Evolutionary conservation across 2,888 invertebrate species (phyloP).

Genomic region (Parnassius smintheus): DNA sequence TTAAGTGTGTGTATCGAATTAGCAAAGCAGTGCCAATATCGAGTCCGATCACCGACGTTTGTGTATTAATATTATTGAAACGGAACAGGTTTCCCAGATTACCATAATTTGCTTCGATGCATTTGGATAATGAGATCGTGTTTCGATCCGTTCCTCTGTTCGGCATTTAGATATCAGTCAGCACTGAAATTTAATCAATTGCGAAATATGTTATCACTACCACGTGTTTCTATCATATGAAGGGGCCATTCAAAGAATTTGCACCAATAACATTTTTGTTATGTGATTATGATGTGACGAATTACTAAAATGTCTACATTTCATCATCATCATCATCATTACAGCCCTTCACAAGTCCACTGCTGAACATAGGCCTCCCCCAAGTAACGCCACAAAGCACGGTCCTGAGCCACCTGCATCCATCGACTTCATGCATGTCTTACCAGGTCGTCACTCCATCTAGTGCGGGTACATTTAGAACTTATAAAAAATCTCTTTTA

Average conservation of each 20-base stretch:
- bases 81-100: slow-evolving; percentile 78
- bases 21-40: slow-evolving; percentile 33
- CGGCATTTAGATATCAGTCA: slow-evolving; percentile 58
- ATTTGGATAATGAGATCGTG: slow-evolving; percentile 80
- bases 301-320: neutral
- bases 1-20: slow-evolving; percentile 25
- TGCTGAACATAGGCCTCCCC: too few relatives aligned
- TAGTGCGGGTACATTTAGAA: too few relatives aligned
- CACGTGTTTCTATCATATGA: slow-evolving; percentile 1
- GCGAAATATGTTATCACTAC: slow-evolving; percentile 55
- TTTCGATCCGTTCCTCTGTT: slow-evolving; percentile 53
- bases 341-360: too few relatives aligned
- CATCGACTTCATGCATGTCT: too few relatives aligned
- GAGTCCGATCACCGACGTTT: slow-evolving; percentile 56
- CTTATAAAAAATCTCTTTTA: too few relatives aligned
- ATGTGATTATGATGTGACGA: neutral
- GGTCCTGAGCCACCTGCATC: too few relatives aligned
- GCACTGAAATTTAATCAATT: slow-evolving; percentile 58
- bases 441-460: too few relatives aligned
- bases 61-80: slow-evolving; percentile 78
- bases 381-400: too few relatives aligned
- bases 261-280: slow-evolving; percentile 11
- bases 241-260: slow-evolving; percentile 12
- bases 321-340: too few relatives aligned
- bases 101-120: slow-evolving; percentile 80